Conservation (phyloP, 2,797 vertebrate species). For the Mormyrus proboscirostris region DNA sequence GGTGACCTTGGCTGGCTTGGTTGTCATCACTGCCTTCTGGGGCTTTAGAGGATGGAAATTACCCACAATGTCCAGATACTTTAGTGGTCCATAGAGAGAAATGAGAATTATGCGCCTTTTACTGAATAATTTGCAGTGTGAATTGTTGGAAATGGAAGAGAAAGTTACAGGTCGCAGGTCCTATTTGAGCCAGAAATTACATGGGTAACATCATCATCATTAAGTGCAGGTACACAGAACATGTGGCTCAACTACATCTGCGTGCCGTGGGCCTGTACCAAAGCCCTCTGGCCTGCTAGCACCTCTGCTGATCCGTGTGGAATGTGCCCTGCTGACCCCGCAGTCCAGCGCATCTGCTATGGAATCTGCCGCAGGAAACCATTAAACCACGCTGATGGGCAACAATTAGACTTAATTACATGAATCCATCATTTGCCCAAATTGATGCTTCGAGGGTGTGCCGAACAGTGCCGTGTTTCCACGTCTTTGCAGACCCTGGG, state of each 20-base stretch:
- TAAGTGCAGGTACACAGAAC: neutral
- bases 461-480: neutral
- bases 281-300: neutral
- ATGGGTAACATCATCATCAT: neutral
- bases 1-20: neutral
- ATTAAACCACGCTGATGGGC: constrained; percentile 57
- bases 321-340: neutral
- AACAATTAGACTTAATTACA: constrained; percentile 64
- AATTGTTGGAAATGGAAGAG: neutral
- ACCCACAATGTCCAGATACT: neutral
- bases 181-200: neutral
- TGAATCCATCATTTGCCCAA: constrained; percentile 59
- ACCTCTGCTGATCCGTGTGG: neutral
- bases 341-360: constrained; percentile 53
- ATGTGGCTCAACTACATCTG: neutral
- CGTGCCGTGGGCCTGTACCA: neutral
- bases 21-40: neutral
- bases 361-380: constrained; percentile 44
- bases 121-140: neutral
- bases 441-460: constrained; percentile 28
- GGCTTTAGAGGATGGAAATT: neutral
- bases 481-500: neutral
- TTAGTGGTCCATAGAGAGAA: neutral
- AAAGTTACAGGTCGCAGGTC: neutral
- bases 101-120: neutral